Conservation (phyloP, 2,888 invertebrate species). For the Synanthedon tipuliformis region DNA sequence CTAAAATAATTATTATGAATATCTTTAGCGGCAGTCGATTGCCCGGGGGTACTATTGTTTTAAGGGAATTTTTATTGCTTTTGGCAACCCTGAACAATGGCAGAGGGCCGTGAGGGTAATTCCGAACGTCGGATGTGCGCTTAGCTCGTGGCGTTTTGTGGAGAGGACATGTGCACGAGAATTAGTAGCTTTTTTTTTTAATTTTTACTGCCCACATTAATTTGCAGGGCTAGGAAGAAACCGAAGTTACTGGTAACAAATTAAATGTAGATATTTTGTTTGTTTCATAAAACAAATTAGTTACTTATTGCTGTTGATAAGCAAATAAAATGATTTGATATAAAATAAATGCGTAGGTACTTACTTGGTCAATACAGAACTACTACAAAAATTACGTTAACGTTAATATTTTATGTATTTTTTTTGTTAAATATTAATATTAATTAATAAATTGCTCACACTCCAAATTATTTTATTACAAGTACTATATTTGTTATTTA, state of each 20-base stretch:
- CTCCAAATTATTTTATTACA: conserved; percentile 24
- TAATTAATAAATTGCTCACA: no score
- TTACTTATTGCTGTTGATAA: background rate
- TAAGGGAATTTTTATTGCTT: conserved; percentile 63
- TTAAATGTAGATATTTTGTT: no score
- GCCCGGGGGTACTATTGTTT: conserved; percentile 67
- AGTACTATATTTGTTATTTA: conserved; percentile 22
- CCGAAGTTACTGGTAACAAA: background rate
- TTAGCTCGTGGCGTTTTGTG: conserved; percentile 28
- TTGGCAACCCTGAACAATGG: conserved; percentile 65
- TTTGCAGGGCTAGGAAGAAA: conserved; percentile 2
- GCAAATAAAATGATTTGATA: background rate
- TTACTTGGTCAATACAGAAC: no score
- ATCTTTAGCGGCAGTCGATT: conserved; percentile 51
- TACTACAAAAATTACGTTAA: no score
- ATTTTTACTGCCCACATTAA: background rate
- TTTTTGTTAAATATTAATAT: no score
- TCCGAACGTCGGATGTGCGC: conserved; percentile 35
- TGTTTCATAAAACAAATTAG: background rate
- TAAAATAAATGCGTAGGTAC: no score
- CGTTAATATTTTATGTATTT: no score
- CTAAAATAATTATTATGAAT: conserved; percentile 64
- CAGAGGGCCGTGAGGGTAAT: conserved; percentile 43
- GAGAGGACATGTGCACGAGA: background rate
- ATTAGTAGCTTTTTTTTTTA: background rate